Evolutionary conservation across 23 tunicate species (phyloP), one percentile per base, ranked within the genome.

Genomic region (Botrylloides violaceus): DNA sequence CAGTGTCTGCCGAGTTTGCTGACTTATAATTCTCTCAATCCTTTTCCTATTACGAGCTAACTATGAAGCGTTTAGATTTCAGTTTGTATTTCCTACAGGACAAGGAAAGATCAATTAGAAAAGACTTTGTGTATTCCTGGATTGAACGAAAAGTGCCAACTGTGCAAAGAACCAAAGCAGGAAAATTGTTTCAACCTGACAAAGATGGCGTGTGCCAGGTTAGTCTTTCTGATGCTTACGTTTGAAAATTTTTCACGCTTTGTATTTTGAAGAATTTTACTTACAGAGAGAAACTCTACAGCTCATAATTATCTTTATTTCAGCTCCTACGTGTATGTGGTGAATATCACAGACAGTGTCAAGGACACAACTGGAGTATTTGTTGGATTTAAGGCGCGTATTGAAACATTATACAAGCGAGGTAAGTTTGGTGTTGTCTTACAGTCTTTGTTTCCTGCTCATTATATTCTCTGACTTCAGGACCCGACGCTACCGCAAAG

Each of bases 201-300:
- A 37, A 37, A 35, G 25, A 28, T 43, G 25, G 74, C 74, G 22
- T 68, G 74, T 2, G 47, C 36, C 12, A 68, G 74, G 74, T 68
- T 25, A 21, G 6, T 7, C 37, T 24, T 0, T 1, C 65, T 18
- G 1, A 60, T 18, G 15, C 21, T 60, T 23, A 26, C 30, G 1
- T n/a, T n/a, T n/a, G n/a, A n/a, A n/a, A n/a, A n/a, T n/a, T n/a
- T n/a, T n/a, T n/a, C n/a, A n/a, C n/a, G n/a, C n/a, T n/a, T n/a
- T n/a, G n/a, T n/a, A n/a, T n/a, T n/a, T n/a, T n/a, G n/a, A n/a
- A n/a, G n/a, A n/a, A n/a, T n/a, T n/a, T n/a, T n/a, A n/a, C n/a
- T n/a, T n/a, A n/a, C n/a, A n/a, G n/a, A 49, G 0, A 60, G 65
- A 23, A 60, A 25, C 1, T 0, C 15, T 0, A n/a, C 21, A 60